Conservation (phyloP, 2,113 vertebrate species). For the Malurus melanocephalus region DNA sequence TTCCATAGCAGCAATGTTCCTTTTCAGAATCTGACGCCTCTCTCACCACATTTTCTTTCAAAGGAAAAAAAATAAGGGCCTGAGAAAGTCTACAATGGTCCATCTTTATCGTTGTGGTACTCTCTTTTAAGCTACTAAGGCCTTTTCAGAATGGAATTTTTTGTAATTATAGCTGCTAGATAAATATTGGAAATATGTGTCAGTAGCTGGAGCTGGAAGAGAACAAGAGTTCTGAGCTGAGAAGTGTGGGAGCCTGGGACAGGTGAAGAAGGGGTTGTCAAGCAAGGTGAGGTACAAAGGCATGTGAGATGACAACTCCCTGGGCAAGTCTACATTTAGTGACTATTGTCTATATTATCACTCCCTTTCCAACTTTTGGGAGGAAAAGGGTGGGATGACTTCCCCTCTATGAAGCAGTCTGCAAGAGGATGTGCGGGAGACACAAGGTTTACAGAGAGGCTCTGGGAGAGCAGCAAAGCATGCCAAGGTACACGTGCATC, state of each 20-base stretch:
- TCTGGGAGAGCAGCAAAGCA: background rate
- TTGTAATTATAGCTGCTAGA: background rate
- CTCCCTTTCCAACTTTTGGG: background rate
- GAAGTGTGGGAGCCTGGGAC: background rate
- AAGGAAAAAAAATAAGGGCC: background rate
- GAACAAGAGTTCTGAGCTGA: background rate
- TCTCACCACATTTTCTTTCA: background rate
- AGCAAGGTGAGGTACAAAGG: background rate
- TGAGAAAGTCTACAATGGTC: background rate
- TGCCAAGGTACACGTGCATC: rapidly evolving
- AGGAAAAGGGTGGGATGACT: background rate
- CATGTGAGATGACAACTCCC: background rate
- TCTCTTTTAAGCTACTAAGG: background rate
- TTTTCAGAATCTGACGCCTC: background rate
- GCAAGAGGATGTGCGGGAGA: background rate
- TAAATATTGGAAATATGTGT: background rate
- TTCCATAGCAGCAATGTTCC: background rate
- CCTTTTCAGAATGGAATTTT: background rate
- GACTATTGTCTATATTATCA: background rate
- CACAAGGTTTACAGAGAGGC: background rate
- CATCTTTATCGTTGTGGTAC: background rate
- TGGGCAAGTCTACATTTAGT: background rate
- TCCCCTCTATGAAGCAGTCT: background rate
- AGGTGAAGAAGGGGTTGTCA: background rate
- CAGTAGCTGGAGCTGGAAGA: background rate